Evolutionary conservation across 2,113 vertebrate genomes (phyloP).

Genomic region (Prionailurus bengalensis): DNA sequence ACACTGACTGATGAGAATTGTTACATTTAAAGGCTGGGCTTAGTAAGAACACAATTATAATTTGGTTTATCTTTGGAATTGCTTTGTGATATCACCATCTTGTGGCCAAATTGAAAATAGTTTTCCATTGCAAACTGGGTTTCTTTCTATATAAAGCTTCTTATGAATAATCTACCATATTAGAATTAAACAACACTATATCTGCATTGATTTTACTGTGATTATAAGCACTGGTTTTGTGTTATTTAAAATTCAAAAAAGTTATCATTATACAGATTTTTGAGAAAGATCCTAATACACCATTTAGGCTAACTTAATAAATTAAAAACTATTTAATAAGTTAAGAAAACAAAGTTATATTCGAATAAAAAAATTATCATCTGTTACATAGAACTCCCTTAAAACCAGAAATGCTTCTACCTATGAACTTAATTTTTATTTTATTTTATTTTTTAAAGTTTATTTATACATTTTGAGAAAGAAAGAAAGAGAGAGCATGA

Average conservation of each 20-base stretch:
- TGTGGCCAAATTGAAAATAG: conserved; percentile 48
- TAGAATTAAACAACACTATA: neutral
- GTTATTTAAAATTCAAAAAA: neutral
- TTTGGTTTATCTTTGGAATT: conserved; percentile 25
- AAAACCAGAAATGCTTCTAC: neutral
- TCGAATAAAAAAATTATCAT: neutral
- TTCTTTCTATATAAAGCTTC: neutral
- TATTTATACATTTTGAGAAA: too few species aligned
- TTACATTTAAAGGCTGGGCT: neutral
- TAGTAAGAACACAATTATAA: neutral
- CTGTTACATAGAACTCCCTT: neutral
- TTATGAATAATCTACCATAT: too few species aligned
- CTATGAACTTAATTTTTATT: neutral
- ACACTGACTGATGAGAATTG: neutral
- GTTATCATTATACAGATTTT: neutral
- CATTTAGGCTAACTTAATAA: neutral
- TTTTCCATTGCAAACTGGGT: neutral
- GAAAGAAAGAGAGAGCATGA: too few species aligned
- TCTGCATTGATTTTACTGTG: neutral
- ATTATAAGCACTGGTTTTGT: neutral
- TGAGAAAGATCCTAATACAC: neutral
- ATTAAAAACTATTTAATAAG: neutral
- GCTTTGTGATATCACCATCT: conserved; percentile 67
- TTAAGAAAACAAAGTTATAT: neutral
- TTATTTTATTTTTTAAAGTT: too few species aligned